Base-by-base conservation (phyloP, 1,140 invertebrate species). In the Metopolophium dirhodum region DNA sequence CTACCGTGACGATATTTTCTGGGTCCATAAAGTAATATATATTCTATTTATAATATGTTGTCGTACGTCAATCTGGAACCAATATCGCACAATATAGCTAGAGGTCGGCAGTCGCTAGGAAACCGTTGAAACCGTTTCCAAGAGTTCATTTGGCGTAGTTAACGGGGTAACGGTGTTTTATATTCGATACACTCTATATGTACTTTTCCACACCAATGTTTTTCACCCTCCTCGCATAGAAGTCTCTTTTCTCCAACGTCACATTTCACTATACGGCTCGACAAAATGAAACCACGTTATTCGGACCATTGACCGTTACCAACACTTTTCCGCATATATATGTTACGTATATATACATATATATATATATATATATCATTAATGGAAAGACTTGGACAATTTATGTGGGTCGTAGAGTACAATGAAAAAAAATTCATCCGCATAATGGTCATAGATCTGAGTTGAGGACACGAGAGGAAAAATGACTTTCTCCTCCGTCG, bases 231-330 rank as follows among this genome's bases (percentile, higher is more conserved):
- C 20, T 7, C 77, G 7, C 7, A 37, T 9, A 83, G 22, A 83
- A 35, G 22, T 83, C 35, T 82, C n/a, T 82, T 35, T 82, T 82
- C 35, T 83, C 26, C 20, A 7, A 87, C 45, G 45, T 87, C 49
- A 41, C 49, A 57, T 37, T 37, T 57, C 49, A 89, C n/a, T 11
- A 47, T 35, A 35, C 23, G 9, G 51, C 20, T 35, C 23, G 35
- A 89, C n/a, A 23, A 11, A 57, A 89, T 57, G 35, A 57, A 89
- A 89, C 88, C 49, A 11, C 22, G 51, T 89, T 57, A 26, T 57
- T 37, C 51, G 88, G 35, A 89, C 88, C 88, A 89, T 89, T 89
- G 88, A 89, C 51, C 35, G 49, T 57, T 54, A 26, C 87, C 9
- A 54, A 89, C 87, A 57, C 35, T 57, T 26, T 89, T 54, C 23